These are phyloP conservation scores for Pangasianodon gigas DNA, from an alignment of 2,113 vertebrate genomes.

Conservation along the genomic window DNA sequence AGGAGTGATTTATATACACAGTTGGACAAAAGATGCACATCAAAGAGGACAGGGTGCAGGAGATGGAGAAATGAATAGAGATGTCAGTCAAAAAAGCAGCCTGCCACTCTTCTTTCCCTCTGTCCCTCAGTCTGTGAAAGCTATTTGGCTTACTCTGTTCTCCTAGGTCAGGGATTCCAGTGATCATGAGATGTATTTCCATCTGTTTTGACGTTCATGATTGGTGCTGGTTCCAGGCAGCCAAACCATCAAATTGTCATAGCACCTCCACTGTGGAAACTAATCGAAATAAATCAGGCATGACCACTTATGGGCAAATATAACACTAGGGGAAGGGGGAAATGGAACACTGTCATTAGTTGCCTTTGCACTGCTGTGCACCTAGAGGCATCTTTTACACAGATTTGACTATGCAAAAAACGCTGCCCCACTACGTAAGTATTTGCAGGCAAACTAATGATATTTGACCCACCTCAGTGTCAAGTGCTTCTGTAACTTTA, in stretches of 20 bases:
- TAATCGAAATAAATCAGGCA: constrained; percentile 81
- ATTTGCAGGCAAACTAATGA: constrained; percentile 85
- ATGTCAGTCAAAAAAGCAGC: not conserved
- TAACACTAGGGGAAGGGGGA: constrained; percentile 52
- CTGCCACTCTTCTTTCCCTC: not conserved
- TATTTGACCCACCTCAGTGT: constrained; percentile 87
- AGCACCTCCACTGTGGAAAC: constrained; percentile 68
- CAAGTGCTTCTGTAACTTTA: constrained; percentile 86
- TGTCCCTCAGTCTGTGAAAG: constrained; percentile 31
- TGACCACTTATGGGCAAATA: constrained; percentile 71
- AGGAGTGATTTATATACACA: constrained; percentile 2
- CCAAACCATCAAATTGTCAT: constrained; percentile 85
- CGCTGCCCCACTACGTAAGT: constrained; percentile 80
- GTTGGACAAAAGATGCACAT: not conserved
- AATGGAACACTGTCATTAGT: constrained; percentile 76
- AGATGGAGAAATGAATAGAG: not conserved
- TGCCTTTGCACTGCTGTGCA: constrained; percentile 66
- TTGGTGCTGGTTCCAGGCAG: constrained; percentile 76
- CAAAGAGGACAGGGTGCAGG: not conserved
- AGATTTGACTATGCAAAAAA: constrained; percentile 62
- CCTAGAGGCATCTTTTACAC: constrained; percentile 68
- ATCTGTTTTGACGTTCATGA: constrained; percentile 79
- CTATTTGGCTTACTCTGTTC: constrained; percentile 47
- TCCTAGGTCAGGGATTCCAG: constrained; percentile 64
- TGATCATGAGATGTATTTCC: constrained; percentile 57